Evolutionary conservation across 2,113 vertebrate genomes (phyloP).

Genomic region (Oncorhynchus keta): DNA sequence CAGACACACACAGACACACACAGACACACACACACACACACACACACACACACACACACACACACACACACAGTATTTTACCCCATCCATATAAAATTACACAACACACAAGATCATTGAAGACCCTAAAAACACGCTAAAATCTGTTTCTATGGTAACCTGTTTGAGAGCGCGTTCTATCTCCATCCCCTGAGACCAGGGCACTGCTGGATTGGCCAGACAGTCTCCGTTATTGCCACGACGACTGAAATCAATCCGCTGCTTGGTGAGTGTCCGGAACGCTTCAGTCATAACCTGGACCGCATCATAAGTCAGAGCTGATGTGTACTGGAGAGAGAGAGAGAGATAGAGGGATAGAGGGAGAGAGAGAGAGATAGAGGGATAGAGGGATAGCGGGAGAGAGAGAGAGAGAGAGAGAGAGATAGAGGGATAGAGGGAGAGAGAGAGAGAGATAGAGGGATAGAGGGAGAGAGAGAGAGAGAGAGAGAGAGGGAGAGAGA

Average conservation of each 20-base stretch:
- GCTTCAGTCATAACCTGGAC: conserved; percentile 97
- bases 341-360: background rate
- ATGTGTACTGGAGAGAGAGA: conserved; percentile 84
- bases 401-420: too few species aligned
- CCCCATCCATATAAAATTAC: background rate
- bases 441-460: too few species aligned
- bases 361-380: background rate
- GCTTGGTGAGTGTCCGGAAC: conserved; percentile 93
- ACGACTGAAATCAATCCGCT: conserved; percentile 93
- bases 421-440: too few species aligned
- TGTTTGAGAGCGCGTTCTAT: conserved; percentile 96
- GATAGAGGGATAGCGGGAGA: background rate
- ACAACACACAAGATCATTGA: background rate
- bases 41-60: background rate
- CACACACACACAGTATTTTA: background rate
- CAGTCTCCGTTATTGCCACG: conserved; percentile 95
- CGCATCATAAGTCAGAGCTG: conserved; percentile 92
- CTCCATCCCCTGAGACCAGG: conserved; percentile 95
- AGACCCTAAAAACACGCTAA: background rate
- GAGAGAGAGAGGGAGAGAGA: background rate
- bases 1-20: background rate
- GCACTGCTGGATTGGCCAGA: conserved; percentile 94
- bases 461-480: background rate
- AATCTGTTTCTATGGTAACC: conserved; percentile 61
- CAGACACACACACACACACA: background rate